Evolutionary conservation across 30 jellyfish, hydroid and myxozoan genomes (phyloP).

Genomic region (Sanderia malayensis): DNA sequence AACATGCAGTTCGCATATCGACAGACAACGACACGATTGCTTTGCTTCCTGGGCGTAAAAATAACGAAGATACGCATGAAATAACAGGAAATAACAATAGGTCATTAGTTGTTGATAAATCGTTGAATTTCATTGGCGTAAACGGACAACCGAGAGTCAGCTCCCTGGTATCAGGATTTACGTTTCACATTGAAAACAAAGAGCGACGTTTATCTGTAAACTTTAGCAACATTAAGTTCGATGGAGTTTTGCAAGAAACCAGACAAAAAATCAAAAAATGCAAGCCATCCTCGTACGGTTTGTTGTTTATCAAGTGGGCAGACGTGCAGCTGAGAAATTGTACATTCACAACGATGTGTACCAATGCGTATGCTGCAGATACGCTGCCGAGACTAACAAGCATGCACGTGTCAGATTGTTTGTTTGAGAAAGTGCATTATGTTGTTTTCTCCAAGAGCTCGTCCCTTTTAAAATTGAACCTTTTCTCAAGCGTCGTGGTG

Average conservation of each 20-base stretch:
- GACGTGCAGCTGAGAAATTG: constrained; percentile 34
- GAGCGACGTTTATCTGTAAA: constrained; percentile 6
- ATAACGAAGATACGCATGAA: no score
- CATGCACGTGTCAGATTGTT: constrained; percentile 12
- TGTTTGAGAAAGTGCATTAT: constrained; percentile 34
- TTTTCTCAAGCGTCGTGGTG: constrained; percentile 11
- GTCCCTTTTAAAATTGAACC: constrained; percentile 16
- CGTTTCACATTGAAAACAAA: constrained; percentile 14
- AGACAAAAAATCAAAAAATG: constrained; percentile 28
- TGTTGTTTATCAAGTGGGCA: constrained; percentile 33
- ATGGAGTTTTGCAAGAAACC: no score
- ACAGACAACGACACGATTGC: no score
- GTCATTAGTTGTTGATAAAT: no score
- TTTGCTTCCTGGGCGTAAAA: no score
- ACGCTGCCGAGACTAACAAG: constrained; percentile 4
- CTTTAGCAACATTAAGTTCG: constrained; percentile 9
- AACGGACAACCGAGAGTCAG: neutral
- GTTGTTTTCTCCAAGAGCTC: constrained; percentile 44
- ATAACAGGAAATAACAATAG: no score
- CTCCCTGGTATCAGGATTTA: neutral
- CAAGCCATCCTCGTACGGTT: constrained; percentile 60
- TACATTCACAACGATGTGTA: constrained; percentile 41
- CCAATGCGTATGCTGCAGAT: constrained; percentile 39
- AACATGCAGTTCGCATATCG: no score
- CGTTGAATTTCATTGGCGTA: constrained; percentile 36